These are phyloP conservation scores for Acanthosepion pharaonis DNA, from an alignment of 2,888 invertebrate species.

Conservation along the genomic window DNA sequence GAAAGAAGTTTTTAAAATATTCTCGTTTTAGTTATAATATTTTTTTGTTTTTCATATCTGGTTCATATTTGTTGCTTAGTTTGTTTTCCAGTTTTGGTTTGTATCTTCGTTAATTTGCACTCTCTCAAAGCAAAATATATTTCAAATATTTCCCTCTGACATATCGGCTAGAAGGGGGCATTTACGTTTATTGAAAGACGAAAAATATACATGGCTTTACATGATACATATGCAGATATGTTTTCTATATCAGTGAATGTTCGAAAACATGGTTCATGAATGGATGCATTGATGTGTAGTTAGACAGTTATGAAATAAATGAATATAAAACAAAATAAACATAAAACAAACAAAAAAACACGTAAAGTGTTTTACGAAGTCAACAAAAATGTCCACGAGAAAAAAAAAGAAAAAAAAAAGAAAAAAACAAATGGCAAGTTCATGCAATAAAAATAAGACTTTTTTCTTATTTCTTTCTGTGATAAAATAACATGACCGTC, in stretches of 20 bases:
- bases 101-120: background rate
- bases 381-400: background rate
- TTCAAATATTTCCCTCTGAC: background rate
- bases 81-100: background rate
- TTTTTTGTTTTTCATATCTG: background rate
- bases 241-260: background rate
- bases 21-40: background rate
- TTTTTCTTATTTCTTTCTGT: background rate
- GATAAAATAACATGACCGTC: no score
- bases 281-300: background rate
- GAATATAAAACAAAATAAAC: conserved; percentile 33
- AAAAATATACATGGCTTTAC: background rate
- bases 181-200: conserved; percentile 4
- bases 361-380: background rate
- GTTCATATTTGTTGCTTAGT: no score
- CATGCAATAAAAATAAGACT: conserved; percentile 1
- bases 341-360: background rate
- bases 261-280: background rate
- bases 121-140: background rate
- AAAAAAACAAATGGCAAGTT: background rate
- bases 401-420: background rate
- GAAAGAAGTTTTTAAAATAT: background rate
- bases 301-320: background rate
- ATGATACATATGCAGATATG: background rate
- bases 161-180: background rate